Conservation (phyloP, 2,113 vertebrate species). For the Camelus bactrianus region DNA sequence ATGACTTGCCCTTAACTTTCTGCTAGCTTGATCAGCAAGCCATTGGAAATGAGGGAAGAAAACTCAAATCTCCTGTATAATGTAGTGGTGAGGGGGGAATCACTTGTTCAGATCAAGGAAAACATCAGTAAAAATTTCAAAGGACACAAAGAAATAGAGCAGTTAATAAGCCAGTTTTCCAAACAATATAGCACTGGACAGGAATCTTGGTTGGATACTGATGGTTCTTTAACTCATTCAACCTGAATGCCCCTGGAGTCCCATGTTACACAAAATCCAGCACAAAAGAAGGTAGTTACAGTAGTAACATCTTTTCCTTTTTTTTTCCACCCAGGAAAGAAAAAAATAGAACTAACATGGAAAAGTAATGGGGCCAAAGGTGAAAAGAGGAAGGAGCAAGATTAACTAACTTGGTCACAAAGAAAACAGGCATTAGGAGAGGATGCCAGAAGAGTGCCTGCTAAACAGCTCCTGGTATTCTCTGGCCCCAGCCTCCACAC, state of each 20-base stretch:
- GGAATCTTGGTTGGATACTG: not conserved
- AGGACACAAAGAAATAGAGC: not conserved
- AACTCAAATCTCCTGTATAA: not conserved
- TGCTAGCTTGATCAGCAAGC: not conserved
- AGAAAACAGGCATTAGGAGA: not conserved
- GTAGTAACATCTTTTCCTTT: not conserved
- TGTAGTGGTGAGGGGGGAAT: not conserved
- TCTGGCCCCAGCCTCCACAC: not conserved
- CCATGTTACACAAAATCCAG: not conserved
- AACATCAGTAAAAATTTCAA: constrained; percentile 17
- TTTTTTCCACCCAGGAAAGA: not conserved
- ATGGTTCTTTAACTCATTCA: not conserved
- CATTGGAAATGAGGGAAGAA: not conserved
- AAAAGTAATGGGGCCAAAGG: not conserved
- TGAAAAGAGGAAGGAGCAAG: not conserved
- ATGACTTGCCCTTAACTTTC: not conserved
- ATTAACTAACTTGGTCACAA: not conserved
- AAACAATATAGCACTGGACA: not conserved
- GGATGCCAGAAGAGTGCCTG: not conserved
- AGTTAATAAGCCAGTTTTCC: not conserved
- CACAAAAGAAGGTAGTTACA: not conserved
- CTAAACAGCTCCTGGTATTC: not conserved
- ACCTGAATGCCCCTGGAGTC: not conserved
- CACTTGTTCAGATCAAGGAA: not conserved
- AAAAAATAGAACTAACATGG: not conserved